These are phyloP conservation scores for Gila robusta DNA, from an alignment of 2,797 vertebrate genomes.

Conservation along the genomic window DNA sequence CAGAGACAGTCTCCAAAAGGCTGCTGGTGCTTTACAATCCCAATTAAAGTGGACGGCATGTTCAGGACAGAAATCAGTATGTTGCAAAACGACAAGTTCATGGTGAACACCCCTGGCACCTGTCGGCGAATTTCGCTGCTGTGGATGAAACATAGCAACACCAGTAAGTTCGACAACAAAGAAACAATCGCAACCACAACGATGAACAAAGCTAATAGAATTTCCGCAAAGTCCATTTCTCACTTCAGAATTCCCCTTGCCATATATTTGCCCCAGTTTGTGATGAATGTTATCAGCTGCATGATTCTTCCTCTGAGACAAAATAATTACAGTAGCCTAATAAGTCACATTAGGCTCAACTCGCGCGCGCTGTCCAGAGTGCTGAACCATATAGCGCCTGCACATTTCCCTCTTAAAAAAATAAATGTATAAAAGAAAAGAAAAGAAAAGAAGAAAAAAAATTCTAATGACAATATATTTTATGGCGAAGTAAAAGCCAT, in stretches of 20 bases:
- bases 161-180: slow-evolving; percentile 83
- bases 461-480: background rate
- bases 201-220: slow-evolving; percentile 82
- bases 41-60: slow-evolving; percentile 85
- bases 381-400: slow-evolving; percentile 69
- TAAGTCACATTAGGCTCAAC: slow-evolving; percentile 62
- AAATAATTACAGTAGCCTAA: slow-evolving; percentile 62
- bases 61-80: slow-evolving; percentile 84
- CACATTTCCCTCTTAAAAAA: slow-evolving; percentile 41
- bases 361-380: slow-evolving; percentile 79
- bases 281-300: slow-evolving; percentile 56
- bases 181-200: slow-evolving; percentile 83
- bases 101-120: slow-evolving; percentile 86
- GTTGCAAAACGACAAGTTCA: slow-evolving; percentile 88
- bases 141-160: slow-evolving; percentile 86
- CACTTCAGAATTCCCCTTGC: slow-evolving; percentile 69
- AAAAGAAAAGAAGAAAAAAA: background rate
- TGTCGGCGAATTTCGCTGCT: slow-evolving; percentile 88
- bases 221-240: slow-evolving; percentile 88
- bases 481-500: background rate
- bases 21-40: slow-evolving; percentile 80
- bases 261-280: slow-evolving; percentile 61
- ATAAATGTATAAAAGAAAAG: background rate
- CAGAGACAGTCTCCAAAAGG: slow-evolving; percentile 83
- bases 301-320: slow-evolving; percentile 63